Evolutionary conservation across 2,888 invertebrate species (phyloP).

Genomic region (Byasa hedistus): DNA sequence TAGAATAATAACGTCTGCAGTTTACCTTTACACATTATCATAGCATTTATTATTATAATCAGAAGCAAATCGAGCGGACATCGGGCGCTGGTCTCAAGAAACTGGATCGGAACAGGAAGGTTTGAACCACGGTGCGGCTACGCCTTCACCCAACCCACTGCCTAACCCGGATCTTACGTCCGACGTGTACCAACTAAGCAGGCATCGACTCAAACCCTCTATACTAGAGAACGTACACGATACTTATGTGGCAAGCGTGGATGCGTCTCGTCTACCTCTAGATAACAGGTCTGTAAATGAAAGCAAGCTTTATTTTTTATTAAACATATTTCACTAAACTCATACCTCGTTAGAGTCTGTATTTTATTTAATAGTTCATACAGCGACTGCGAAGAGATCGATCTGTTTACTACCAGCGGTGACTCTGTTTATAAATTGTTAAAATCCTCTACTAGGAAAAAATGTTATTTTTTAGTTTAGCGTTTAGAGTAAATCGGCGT

Average conservation of each 20-base stretch:
- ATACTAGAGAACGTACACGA: constrained; percentile 81
- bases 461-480: too few relatives aligned
- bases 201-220: constrained; percentile 78
- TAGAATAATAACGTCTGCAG: too few relatives aligned
- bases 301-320: too few relatives aligned
- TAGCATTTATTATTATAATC: neutral
- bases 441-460: too few relatives aligned
- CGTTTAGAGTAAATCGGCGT: too few relatives aligned
- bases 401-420: too few relatives aligned
- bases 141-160: constrained; percentile 82
- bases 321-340: too few relatives aligned
- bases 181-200: constrained; percentile 77
- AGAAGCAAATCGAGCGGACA: constrained; percentile 57
- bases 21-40: too few relatives aligned
- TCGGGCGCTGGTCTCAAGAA: constrained; percentile 87
- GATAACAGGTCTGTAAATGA: constrained; percentile 62
- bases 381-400: too few relatives aligned
- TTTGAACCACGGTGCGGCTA: constrained; percentile 46
- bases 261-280: constrained; percentile 61
- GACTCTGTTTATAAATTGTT: too few relatives aligned
- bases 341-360: too few relatives aligned
- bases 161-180: constrained; percentile 89
- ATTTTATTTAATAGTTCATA: too few relatives aligned
- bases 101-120: constrained; percentile 88
- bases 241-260: constrained; percentile 74